phyloP scores from a whole-genome alignment of 1,140 invertebrate species.

The Galendromus occidentalis region DNA sequence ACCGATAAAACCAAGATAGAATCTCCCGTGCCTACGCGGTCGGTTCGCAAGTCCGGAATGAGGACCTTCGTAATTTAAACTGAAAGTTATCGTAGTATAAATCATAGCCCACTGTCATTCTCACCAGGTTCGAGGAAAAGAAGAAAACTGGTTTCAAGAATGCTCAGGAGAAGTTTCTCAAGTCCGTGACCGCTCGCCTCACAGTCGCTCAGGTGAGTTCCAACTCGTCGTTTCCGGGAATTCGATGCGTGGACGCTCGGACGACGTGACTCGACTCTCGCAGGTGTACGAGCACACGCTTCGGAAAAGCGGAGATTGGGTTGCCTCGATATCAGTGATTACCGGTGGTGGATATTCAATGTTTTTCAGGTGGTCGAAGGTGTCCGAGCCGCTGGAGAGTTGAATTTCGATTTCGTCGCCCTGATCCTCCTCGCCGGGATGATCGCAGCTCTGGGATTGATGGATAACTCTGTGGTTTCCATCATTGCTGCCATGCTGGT shows the following conservation, averaged over 20 bases:
- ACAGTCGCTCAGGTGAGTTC: constrained; percentile 42
- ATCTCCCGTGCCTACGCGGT: too few relatives aligned
- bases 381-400: constrained; percentile 47
- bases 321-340: too few relatives aligned
- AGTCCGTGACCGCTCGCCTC: constrained; percentile 41
- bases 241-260: too few relatives aligned
- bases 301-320: too few relatives aligned
- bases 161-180: constrained; percentile 25
- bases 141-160: not conserved
- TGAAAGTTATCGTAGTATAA: too few relatives aligned
- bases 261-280: too few relatives aligned
- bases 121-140: not conserved
- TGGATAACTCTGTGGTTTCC: constrained; percentile 57
- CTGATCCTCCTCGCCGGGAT: constrained; percentile 53
- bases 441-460: constrained; percentile 47
- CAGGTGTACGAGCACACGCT: too few relatives aligned
- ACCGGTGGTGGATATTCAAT: not conserved
- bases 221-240: not conserved
- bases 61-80: too few relatives aligned
- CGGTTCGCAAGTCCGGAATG: too few relatives aligned
- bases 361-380: constrained; percentile 50
- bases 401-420: constrained; percentile 61
- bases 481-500: constrained; percentile 69
- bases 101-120: too few relatives aligned
- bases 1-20: too few relatives aligned